These are phyloP conservation scores for Rhincodon typus DNA, from an alignment of 2,797 vertebrate genomes.

Conservation along the genomic window DNA sequence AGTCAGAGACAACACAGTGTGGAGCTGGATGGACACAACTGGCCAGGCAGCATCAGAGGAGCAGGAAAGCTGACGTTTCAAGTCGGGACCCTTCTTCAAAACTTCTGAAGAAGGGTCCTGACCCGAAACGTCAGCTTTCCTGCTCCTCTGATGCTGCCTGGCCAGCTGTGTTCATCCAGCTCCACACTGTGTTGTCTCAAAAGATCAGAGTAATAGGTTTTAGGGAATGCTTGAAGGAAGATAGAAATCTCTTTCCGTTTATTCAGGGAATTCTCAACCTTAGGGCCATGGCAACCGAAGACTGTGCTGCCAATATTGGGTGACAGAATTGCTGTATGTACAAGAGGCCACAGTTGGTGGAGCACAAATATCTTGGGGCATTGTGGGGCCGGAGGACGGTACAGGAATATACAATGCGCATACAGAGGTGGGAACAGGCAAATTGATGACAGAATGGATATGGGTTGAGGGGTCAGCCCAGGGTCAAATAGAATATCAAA, in stretches of 20 bases:
- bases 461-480: not conserved
- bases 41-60: too few relatives aligned
- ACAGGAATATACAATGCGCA: not conserved
- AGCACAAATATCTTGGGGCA: not conserved
- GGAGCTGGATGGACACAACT: too few relatives aligned
- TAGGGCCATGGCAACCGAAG: not conserved
- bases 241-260: not conserved
- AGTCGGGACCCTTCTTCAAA: too few relatives aligned
- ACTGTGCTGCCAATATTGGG: not conserved
- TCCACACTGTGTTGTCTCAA: not conserved
- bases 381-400: not conserved
- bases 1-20: too few relatives aligned
- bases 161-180: too few relatives aligned
- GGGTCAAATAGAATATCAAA: not conserved
- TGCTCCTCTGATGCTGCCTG: too few relatives aligned
- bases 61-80: too few relatives aligned
- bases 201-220: not conserved
- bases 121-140: too few relatives aligned
- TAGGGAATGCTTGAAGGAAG: not conserved
- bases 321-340: not conserved
- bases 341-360: not conserved
- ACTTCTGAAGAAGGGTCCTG: too few relatives aligned
- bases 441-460: not conserved
- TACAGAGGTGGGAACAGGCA: not conserved
- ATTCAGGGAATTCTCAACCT: not conserved